A percentile compares a stretch with the other conserved stretches of the same genome.
phyloP scores from a whole-genome alignment of 2,113 vertebrate species.

The Xenopus borealis region DNA sequence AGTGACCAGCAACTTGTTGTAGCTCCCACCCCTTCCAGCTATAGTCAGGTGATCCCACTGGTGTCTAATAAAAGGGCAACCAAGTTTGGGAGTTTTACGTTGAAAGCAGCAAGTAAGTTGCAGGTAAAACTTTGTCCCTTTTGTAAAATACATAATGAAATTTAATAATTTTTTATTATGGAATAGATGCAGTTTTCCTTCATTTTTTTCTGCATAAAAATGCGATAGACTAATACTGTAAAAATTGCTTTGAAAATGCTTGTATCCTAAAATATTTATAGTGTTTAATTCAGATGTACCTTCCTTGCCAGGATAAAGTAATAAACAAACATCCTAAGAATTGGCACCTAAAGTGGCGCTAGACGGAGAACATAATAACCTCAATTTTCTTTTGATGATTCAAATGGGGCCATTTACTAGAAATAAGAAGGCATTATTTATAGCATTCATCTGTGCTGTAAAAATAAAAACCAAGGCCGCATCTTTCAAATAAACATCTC shows the following conservation, averaged over 20 bases:
- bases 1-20: no score
- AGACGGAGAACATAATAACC: constrained; percentile 44
- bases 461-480: constrained; percentile 41
- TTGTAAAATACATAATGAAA: no score
- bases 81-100: no score
- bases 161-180: no score
- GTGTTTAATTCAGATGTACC: constrained; percentile 40
- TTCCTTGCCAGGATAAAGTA: constrained; percentile 38
- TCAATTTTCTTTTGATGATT: constrained; percentile 44
- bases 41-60: no score
- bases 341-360: constrained; percentile 40
- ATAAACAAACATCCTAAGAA: constrained; percentile 44
- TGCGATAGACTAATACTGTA: constrained; percentile 35
- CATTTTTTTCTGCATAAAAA: constrained; percentile 30
- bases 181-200: constrained; percentile 28
- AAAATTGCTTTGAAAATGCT: constrained; percentile 30
- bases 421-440: constrained; percentile 46
- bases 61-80: no score
- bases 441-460: constrained; percentile 34
- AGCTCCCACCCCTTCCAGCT: no score
- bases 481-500: constrained; percentile 38
- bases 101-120: no score
- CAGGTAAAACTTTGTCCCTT: no score
- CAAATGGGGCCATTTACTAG: constrained; percentile 38
- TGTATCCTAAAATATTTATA: constrained; percentile 39